A percentile compares a stretch with the other conserved stretches of the same genome.
phyloP scores from a whole-genome alignment of 2,797 vertebrate species.

The Spheniscus humboldti region DNA sequence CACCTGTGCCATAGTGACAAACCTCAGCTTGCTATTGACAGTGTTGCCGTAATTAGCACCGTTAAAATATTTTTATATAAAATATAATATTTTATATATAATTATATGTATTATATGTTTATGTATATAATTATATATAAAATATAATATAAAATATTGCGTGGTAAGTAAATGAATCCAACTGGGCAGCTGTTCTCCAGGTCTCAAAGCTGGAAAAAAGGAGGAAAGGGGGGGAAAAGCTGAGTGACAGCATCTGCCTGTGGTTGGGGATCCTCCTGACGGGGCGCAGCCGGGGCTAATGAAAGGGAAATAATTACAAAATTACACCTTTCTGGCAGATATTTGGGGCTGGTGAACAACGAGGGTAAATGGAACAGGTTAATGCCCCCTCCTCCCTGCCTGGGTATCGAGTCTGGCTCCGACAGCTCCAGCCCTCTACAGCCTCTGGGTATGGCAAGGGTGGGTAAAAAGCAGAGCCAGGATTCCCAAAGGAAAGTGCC shows the following conservation, averaged over 20 bases:
- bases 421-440: neutral
- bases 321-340: neutral
- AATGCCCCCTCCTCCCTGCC: neutral
- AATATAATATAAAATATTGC: no score
- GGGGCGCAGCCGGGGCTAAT: neutral
- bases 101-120: no score
- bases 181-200: neutral
- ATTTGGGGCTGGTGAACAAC: neutral
- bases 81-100: no score
- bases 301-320: neutral
- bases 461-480: neutral
- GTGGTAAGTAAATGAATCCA: neutral
- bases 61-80: no score
- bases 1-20: accelerated
- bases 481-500: neutral
- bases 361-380: neutral
- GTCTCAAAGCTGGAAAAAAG: neutral
- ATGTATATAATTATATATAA: no score
- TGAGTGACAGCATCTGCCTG: neutral
- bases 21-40: accelerated
- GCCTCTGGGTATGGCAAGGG: neutral
- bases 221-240: neutral
- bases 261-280: neutral
- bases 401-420: neutral
- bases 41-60: neutral